These are phyloP conservation scores for Exocentrus adspersus DNA, from an alignment of 2,888 invertebrate genomes.

Conservation along the genomic window DNA sequence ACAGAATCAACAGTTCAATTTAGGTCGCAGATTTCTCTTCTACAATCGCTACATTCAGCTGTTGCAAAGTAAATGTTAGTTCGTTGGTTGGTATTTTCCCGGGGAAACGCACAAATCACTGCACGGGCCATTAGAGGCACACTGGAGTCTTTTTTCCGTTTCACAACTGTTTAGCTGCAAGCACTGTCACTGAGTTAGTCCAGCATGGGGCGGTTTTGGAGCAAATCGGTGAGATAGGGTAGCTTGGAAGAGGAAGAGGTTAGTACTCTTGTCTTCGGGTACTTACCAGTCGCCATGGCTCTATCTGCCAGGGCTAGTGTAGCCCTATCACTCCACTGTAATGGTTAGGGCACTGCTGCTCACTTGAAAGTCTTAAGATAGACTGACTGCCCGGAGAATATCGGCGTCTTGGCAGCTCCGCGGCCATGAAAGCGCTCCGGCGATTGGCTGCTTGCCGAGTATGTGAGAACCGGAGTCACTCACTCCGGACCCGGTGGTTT, in stretches of 20 bases:
- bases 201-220: slow-evolving; percentile 5
- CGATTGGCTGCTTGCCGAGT: slow-evolving; percentile 48
- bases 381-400: slow-evolving; percentile 52
- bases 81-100: slow-evolving; percentile 11
- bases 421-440: slow-evolving; percentile 50
- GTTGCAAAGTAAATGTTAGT: slow-evolving; percentile 22
- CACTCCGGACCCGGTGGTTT: slow-evolving; percentile 30
- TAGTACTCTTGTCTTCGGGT: slow-evolving; percentile 24
- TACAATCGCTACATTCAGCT: slow-evolving; percentile 11
- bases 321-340: slow-evolving; percentile 55
- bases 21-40: slow-evolving; percentile 48
- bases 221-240: slow-evolving; percentile 24
- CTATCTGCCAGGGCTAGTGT: slow-evolving; percentile 53
- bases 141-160: slow-evolving; percentile 24
- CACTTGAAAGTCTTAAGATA: slow-evolving; percentile 56
- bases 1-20: slow-evolving; percentile 36
- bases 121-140: slow-evolving; percentile 27
- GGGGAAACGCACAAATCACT: slow-evolving; percentile 16
- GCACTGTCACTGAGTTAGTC: slow-evolving; percentile 37
- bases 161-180: slow-evolving; percentile 29
- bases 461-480: slow-evolving; percentile 46
- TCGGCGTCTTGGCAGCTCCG: slow-evolving; percentile 51
- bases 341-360: slow-evolving; percentile 53
- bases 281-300: slow-evolving; percentile 58
- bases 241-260: slow-evolving; percentile 14